Evolutionary conservation across 2,113 vertebrate species (phyloP), one percentile per base, ranked within the genome.

Genomic region (Sinocyclocheilus rhinocerous): DNA sequence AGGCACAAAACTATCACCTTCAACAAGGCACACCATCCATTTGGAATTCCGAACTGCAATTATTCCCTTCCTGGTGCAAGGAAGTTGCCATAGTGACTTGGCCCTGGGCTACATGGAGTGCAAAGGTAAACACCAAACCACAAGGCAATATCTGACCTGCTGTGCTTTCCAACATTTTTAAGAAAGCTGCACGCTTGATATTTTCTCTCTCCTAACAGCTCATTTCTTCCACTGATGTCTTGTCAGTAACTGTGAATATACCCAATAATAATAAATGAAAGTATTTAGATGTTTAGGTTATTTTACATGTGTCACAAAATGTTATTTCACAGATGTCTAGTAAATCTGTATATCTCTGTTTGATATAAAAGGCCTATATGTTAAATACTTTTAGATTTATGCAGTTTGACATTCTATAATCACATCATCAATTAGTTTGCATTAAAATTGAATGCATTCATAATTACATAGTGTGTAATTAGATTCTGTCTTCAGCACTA

Each of bases 21-120:
- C 45, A 70, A 70, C 80, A 69, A 22, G 59, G 39, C 63, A 67
- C 65, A 70, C 80, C 63, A 82, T 82, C 80, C 63, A 50, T 82
- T 82, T 82, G 15, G 45, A 69, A 82, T 70, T 82, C 80, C 42
- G 11, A 61, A 75, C 83, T 55, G 76, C 70, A 69, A 83, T 81
- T 55, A 75, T 69, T 36, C 82, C 63, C 52, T 48, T 83, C 63
- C n/a, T 85, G 70, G 50, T 69, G 80, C 63, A 36, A 52, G 79
- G 39, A 52, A 83, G 36, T 42, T 67, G 76, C 45, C 69, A 81
- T 84, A 72, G 45, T 78, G 63, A 55, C 55, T 50, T 78, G 45
- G 24, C 42, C 73, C 16, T 26, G 63, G n/a, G 55, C n/a, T 59
- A 78, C 79, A 33, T 48, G 52, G 45, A 76, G 82, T 52, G 50